phyloP scores from a whole-genome alignment of 2,113 vertebrate species.

The Loxodonta africana region DNA sequence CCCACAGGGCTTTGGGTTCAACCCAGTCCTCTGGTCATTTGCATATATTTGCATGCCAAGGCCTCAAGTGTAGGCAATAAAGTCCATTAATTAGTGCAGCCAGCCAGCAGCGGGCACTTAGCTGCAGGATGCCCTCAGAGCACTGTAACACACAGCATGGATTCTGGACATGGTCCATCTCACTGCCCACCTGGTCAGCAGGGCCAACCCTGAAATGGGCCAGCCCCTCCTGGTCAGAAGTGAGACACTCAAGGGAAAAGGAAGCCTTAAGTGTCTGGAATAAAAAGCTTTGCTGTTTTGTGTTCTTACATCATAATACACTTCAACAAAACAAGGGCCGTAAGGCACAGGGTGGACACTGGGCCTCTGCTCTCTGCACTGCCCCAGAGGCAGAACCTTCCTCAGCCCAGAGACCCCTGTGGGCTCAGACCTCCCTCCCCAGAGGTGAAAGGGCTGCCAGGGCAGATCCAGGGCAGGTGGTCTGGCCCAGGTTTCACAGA shows the following conservation, averaged over 20 bases:
- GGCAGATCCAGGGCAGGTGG: too few species aligned
- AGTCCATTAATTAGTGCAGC: slow-evolving; percentile 56
- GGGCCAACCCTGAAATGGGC: neutral
- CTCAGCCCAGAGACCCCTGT: neutral
- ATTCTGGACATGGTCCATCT: neutral
- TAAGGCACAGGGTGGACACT: neutral
- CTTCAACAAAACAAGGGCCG: neutral
- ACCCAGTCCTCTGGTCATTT: slow-evolving; percentile 5
- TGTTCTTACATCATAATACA: neutral
- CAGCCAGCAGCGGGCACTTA: neutral
- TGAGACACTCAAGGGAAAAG: neutral
- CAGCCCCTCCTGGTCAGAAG: neutral
- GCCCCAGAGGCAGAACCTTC: neutral
- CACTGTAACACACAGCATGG: neutral
- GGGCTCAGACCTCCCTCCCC: neutral
- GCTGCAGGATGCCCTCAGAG: neutral
- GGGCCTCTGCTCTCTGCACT: neutral
- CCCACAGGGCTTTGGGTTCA: neutral
- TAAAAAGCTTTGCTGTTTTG: neutral
- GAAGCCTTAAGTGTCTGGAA: neutral
- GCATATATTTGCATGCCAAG: slow-evolving; percentile 27
- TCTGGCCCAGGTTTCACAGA: neutral
- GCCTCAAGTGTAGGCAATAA: slow-evolving; percentile 35
- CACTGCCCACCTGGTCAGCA: neutral
- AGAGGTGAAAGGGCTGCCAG: neutral